Base-by-base conservation (phyloP, 2,888 invertebrate genomes). In the Patella ulyssiponensis region DNA sequence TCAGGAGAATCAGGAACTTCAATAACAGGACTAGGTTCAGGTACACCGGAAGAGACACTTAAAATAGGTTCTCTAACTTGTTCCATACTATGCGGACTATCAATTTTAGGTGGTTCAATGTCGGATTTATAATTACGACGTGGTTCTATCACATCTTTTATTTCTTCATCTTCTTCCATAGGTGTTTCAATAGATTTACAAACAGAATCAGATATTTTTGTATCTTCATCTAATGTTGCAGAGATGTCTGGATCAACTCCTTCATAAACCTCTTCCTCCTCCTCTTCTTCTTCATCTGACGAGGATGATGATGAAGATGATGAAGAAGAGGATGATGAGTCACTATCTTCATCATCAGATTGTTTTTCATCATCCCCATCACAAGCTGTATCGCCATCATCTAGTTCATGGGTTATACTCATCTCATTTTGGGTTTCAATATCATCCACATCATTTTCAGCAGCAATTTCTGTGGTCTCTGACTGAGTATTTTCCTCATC, bases 1-100 rank as follows among this genome's bases (percentile, higher is more conserved):
- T 85, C 85, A 69, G 84, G 84, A 11, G 82, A 82, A 72, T 86
- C 86, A 73, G 82, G 83, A 71, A 84, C 82, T 71, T 84, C 84
- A 56, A 82, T 83, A 73, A 80, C 79, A 64, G 85, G 85, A 83
- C 86, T 86, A 77, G 85, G 84, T 54, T 84, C 84, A 77, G 79
- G 83, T 14, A 82, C 70, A 53, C 73, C 73, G 53, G 74, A 73
- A 14, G 77, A 77, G 2, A 70, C 73, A 53, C 77, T 77, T 20
- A 73, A 73, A 20, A 73, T 20, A 69, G 52, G 52, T 44, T 73
- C 73, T 56, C 53, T 69, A 11, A 69, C 69, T 17, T 70, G 69
- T 33, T 77, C 77, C 56, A 77, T 33, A 53, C 77, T 77, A 14
- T 56, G 71, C 7, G 77, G 77, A n/a, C 54, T 69, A 58, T 77